Percentiles rank a stretch among this genome's conserved stretches.
Evolutionary conservation across 2,797 vertebrate genomes (phyloP).

Genomic region (Chelidonichthys spinosus): DNA sequence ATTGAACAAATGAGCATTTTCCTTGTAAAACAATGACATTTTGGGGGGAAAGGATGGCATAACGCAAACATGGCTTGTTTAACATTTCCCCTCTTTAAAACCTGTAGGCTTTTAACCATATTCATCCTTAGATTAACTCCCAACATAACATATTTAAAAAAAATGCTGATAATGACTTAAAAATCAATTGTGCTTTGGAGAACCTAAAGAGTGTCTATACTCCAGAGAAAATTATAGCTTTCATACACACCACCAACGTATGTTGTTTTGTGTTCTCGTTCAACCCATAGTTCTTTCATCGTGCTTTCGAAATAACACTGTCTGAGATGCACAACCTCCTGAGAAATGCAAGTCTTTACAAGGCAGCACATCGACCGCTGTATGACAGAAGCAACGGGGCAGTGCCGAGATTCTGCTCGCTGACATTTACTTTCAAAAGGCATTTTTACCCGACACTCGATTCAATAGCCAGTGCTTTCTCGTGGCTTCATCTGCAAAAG

Average conservation of each 20-base stretch:
- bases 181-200: not conserved
- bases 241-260: not conserved
- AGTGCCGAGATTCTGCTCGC: slow-evolving; percentile 50
- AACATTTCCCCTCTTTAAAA: not conserved
- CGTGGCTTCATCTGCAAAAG: slow-evolving; percentile 64
- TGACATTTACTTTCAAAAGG: slow-evolving; percentile 72
- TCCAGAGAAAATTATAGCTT: not conserved
- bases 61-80: not conserved
- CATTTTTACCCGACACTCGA: slow-evolving; percentile 63
- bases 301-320: slow-evolving; percentile 15
- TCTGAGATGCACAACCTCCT: slow-evolving; percentile 15
- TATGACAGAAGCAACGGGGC: slow-evolving; percentile 46
- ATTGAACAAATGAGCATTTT: slow-evolving; percentile 23
- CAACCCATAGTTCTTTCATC: slow-evolving; percentile 10
- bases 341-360: slow-evolving; percentile 27
- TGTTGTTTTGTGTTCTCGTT: not conserved
- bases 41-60: not conserved
- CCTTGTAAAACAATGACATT: slow-evolving; percentile 9
- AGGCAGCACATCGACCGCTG: slow-evolving; percentile 44
- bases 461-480: slow-evolving; percentile 58
- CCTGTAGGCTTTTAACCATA: not conserved
- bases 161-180: not conserved
- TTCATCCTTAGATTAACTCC: not conserved
- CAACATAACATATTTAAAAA: not conserved
- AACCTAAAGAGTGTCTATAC: not conserved